Conservation (phyloP, 2,797 vertebrate species). For the Sebastes hubbsi region DNA sequence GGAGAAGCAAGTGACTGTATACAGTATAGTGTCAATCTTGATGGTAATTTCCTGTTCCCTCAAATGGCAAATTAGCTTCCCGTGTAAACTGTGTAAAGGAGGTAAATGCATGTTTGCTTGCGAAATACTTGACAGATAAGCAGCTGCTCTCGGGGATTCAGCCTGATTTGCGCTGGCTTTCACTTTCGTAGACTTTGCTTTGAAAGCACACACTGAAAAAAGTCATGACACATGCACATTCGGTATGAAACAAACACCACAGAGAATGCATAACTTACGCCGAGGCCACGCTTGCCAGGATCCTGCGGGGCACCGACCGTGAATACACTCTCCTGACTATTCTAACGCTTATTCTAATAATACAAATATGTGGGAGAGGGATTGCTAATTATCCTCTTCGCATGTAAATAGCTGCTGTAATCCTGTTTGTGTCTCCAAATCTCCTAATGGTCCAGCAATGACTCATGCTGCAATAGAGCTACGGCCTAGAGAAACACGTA, state of each 20-base stretch:
- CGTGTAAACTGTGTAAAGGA: conserved; percentile 46
- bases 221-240: conserved; percentile 60
- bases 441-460: conserved; percentile 46
- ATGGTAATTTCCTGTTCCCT: conserved; percentile 54
- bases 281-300: neutral
- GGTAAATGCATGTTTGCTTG: conserved; percentile 64
- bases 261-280: conserved; percentile 15
- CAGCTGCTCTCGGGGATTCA: conserved; percentile 63
- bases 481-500: conserved; percentile 11
- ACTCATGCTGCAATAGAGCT: conserved; percentile 52
- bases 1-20: conserved; percentile 24
- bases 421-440: conserved; percentile 43
- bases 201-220: conserved; percentile 49
- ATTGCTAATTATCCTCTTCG: conserved; percentile 74
- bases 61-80: conserved; percentile 49
- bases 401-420: conserved; percentile 64
- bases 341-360: conserved; percentile 61
- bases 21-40: conserved; percentile 24
- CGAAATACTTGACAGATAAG: conserved; percentile 66
- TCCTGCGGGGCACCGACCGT: conserved; percentile 29
- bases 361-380: conserved; percentile 70
- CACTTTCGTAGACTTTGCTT: conserved; percentile 47
- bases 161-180: conserved; percentile 55
- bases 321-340: conserved; percentile 43
- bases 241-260: conserved; percentile 44